phyloP scores from a whole-genome alignment of 1,140 invertebrate species.

The Drosophila subobscura region DNA sequence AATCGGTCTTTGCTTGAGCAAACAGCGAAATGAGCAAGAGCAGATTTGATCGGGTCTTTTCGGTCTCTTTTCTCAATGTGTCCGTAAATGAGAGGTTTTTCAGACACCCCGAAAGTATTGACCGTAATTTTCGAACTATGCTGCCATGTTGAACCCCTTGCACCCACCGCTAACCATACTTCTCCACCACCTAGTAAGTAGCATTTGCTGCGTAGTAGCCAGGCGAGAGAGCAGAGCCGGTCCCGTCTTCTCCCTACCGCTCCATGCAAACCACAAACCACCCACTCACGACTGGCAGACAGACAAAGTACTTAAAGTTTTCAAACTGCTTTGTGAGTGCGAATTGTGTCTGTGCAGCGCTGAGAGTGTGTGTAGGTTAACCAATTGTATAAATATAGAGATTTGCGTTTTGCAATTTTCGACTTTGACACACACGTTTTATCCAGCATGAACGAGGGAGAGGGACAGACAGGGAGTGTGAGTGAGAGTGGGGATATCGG shows the following conservation, averaged over 20 bases:
- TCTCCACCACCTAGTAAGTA: conserved; percentile 15
- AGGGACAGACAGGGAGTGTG: not conserved
- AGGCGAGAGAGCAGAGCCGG: conserved; percentile 7
- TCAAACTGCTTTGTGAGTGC: conserved; percentile 42
- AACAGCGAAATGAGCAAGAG: too few relatives aligned
- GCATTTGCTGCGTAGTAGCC: conserved; percentile 58
- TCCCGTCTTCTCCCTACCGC: not conserved
- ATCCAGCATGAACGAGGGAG: not conserved
- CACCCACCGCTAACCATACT: conserved; percentile 7
- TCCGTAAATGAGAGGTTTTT: too few relatives aligned
- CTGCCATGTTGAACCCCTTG: not conserved
- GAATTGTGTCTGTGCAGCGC: not conserved
- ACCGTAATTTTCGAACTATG: too few relatives aligned
- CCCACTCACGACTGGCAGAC: conserved; percentile 18
- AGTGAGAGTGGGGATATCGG: not conserved
- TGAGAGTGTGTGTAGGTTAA: conserved; percentile 34
- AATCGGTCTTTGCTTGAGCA: too few relatives aligned
- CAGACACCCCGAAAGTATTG: too few relatives aligned
- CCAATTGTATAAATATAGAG: conserved; percentile 67
- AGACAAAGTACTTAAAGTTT: conserved; percentile 58
- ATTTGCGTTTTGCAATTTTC: conserved; percentile 37
- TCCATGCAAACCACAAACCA: too few relatives aligned
- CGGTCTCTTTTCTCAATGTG: too few relatives aligned
- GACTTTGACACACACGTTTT: conserved; percentile 1
- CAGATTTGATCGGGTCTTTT: too few relatives aligned